Evolutionary conservation across 2,797 vertebrate species (phyloP), one percentile per base, ranked within the genome.

Genomic region (Carapus acus): DNA sequence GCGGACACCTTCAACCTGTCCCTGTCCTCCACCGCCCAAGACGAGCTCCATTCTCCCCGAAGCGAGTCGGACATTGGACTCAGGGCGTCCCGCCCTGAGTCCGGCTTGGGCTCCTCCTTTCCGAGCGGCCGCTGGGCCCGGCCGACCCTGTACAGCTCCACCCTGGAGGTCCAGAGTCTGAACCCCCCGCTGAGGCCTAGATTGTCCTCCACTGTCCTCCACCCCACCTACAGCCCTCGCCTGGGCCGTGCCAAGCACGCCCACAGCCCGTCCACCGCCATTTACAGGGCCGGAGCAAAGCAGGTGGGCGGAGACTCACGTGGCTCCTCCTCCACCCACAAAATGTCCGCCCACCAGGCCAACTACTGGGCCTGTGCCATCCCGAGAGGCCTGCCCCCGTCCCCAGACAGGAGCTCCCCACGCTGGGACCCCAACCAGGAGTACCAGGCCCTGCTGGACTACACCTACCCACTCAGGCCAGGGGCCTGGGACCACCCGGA

Each of bases 291-390:
- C 1, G 17, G 18, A 2, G 22, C 7, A 13, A 27, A 16, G 4
- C 15, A 23, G 16, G 22, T 2, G 33, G 56, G 61, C 6, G 50
- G 9, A 15, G 31, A 33, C 37, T n/a, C 18, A 19, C 43, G 14
- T 16, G 22, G 5, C 6, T 38, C 53, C n/a, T 34, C 39, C 2
- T 40, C 17, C 23, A 46, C 39, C 11, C 43, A 18, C 2, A 42
- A 54, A 31, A 69, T 71, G 67, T 86, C 90, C 0, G 78, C 85
- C 4, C 81, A 87, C 65, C 90, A 92, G 69, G 85, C 85, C 0
- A 83, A 91, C 64, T 94, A 94, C 79, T 94, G 96, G 94, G 88
- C 90, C 0, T 93, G 90, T 39, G 90, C 89, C 49, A 89, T 95
- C 18, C 93, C 94, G 0, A 86, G 86, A 49, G 76, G 82, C 0